Base-by-base conservation (phyloP, 2,797 vertebrate species). In the Hydrocynus forskahlii region DNA sequence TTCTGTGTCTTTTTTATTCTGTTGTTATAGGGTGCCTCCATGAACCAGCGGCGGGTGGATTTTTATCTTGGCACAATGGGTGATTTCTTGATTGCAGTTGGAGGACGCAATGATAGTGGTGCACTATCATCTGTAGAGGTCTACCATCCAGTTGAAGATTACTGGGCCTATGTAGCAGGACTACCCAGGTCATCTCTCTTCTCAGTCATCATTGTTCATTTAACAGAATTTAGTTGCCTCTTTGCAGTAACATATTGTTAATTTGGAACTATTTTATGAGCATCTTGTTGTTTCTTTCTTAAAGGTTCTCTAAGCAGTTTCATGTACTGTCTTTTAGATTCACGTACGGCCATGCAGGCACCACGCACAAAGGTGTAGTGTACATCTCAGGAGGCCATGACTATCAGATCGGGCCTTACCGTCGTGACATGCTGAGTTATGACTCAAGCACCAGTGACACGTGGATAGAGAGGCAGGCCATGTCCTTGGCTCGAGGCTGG, bases 381-480 rank as follows among this genome's bases (percentile, higher is more conserved):
- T 99, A 97, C 92, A 96, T 99, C 86, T 98, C 97, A 0, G 98
- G 98, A 0, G 98, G 98, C 73, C 97, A 99, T 0, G 96, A 99
- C 85, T 97, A 96, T 85, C 97, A 98, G 88, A 97, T 98, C 0
- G 97, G 97, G 1, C 97, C 97, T 0, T 98, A 98, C 81, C 93
- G 97, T 62, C 92, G 95, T 69, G 97, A 98, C 71, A 89, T 99
- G 88, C 94, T 99, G 77, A 97, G 97, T 85, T 99, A 97, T 0
- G 96, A 97, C 35, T 92, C 93, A 8, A 90, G 91, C 2, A 89
- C 82, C 0, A 88, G 83, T 0, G 95, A 95, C 0, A 88, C 89
- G 1, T 99, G 98, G 98, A 90, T 89, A 64, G 96, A 98, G 82
- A 92, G 94, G 40, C 94, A 92, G 85, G 90, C 96, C 1, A 99